Evolutionary conservation across 92 coral and sea anemone genomes (phyloP), one percentile per base, ranked within the genome.

Genomic region (Siderastrea radians): DNA sequence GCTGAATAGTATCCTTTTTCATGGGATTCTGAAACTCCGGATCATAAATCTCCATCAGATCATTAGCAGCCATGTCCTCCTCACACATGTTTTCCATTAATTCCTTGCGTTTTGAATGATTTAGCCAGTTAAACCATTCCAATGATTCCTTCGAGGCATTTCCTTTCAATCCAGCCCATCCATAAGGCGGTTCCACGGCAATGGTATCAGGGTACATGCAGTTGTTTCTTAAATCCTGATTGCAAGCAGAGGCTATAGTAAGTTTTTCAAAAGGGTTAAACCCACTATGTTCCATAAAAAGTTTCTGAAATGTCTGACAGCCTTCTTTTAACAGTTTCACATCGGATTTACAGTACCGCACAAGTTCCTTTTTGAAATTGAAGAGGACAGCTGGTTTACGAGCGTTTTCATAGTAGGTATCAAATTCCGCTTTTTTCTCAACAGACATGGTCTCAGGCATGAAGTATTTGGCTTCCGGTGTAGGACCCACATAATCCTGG

Each of bases 171-270:
- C 14, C 13, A 1, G 66, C 72, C 82, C 82, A 75, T 15, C 88
- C 82, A 8, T 5, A 0, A 26, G 63, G 17, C 19, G 74, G 88
- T 62, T 84, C 61, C 16, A 52, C 74, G 38, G 88, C 74, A 14
- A 82, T 82, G 78, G 78, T 71, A 57, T 71, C 47, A 3, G n/a
- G n/a, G 12, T 71, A 9, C 65, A 71, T 5, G 6, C 82, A 7
- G 65, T 75, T 66, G n/a, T n/a, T n/a, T 12, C 4, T 51, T 16
- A 75, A 59, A 45, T 75, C 74, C 7, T 68, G 73, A 14, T 84
- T 74, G 73, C 88, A 84, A 4, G 87, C 79, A 4, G 87, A 83
- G 19, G 80, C 88, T 3, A 84, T 60, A 6, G 81, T 70, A 61
- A 80, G 44, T 12, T 79, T 72, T 0, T 54, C 26, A 26, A 79